Base-by-base conservation (phyloP, 1,140 invertebrate genomes). In the Phymastichus coffea region DNA sequence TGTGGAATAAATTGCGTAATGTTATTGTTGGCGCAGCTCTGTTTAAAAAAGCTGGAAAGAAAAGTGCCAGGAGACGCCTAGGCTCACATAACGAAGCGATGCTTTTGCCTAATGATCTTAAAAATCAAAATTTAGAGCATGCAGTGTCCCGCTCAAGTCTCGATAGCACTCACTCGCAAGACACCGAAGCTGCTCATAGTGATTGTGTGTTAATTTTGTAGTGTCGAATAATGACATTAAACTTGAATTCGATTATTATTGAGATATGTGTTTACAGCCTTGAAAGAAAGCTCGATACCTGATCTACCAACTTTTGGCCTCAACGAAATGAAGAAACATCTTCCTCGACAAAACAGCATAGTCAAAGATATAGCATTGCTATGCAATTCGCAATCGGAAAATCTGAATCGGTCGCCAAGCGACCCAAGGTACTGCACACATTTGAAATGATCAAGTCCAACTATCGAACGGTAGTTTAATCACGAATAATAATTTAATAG, bases 1-100 rank as follows among this genome's bases (percentile, higher is more conserved):
- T 95, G 68, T 98, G 96, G 96, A 95, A 92, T 72, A 96, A 96
- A 78, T 80, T 98, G 17, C 87, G 94, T 63, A 95, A 97, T 75
- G 93, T 95, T 0, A 90, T 98, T 15, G 80, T 93, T 51, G 95
- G 92, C 3, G 91, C 94, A 2, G 92, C 94, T n/a, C 82, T 94
- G 62, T 93, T 93, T 71, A 85, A 88, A 25, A 84, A 85, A 61
- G 90, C 90, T 22, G 90, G 88, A 2, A 85, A 80, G 61, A 80
- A 80, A 41, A 77, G 80, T 63, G 80, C 82, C 19, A 77, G 80
- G 48, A 75, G 78, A 61, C 80, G 80, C 68, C 76, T 81, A 20
- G 71, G 71, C 28, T 70, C 70, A 2, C 77, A 71, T 49, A 70
- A 67, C 25, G 77, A 80, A 37, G 62, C 67, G 3, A 25, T 72